A percentile compares a stretch with the other conserved stretches of the same genome.
Conservation (phyloP, 2,113 vertebrate genomes). For the Carassius auratus region DNA sequence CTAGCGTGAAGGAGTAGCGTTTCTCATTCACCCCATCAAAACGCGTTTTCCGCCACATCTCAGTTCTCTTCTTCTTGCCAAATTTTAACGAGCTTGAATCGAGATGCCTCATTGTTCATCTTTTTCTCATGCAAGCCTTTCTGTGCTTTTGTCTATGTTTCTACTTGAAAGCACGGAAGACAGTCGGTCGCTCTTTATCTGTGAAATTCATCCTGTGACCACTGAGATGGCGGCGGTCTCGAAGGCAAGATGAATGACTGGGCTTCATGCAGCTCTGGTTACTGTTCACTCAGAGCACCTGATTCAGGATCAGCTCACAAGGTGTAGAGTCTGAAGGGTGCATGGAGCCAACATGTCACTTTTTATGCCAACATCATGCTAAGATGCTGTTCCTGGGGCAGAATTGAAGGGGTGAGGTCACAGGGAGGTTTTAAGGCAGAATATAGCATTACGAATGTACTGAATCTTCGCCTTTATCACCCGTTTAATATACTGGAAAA, state of each 20-base stretch:
- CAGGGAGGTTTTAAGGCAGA: not conserved
- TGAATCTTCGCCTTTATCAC: constrained; percentile 8
- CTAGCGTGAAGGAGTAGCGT: constrained; percentile 55
- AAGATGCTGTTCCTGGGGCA: constrained; percentile 19
- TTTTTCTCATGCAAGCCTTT: constrained; percentile 43
- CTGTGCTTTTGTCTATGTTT: constrained; percentile 62
- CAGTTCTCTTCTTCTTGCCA: constrained; percentile 65
- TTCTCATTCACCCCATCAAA: constrained; percentile 48
- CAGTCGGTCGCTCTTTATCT: constrained; percentile 54
- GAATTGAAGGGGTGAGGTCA: not conserved
- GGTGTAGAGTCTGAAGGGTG: not conserved
- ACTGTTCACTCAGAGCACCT: constrained; percentile 12
- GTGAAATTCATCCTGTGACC: constrained; percentile 50
- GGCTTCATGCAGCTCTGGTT: constrained; percentile 34
- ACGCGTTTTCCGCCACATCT: constrained; percentile 45
- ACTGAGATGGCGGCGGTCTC: constrained; percentile 44
- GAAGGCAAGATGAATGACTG: constrained; percentile 38
- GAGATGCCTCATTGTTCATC: constrained; percentile 25
- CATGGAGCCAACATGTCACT: not conserved
- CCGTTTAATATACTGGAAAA: constrained; percentile 31
- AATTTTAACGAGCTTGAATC: constrained; percentile 59
- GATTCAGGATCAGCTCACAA: constrained; percentile 26
- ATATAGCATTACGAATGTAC: constrained; percentile 37
- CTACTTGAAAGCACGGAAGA: constrained; percentile 76
- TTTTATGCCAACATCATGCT: not conserved